These are phyloP conservation scores for Malacoraja senta DNA, from an alignment of 2,797 vertebrate genomes.

Conservation along the genomic window DNA sequence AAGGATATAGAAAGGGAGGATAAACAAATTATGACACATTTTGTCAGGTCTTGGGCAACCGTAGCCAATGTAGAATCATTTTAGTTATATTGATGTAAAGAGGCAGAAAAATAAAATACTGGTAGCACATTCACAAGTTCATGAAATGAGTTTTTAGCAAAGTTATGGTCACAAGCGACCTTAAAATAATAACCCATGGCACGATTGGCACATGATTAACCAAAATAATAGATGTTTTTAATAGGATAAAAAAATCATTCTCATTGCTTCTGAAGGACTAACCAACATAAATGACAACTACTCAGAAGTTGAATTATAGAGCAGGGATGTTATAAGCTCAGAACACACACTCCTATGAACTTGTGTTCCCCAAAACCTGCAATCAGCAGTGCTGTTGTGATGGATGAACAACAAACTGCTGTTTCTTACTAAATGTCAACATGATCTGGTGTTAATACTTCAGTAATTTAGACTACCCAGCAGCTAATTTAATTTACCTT, in stretches of 20 bases:
- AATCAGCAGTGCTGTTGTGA: not conserved
- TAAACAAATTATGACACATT: not conserved
- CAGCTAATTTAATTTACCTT: constrained; percentile 36
- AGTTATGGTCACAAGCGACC: not conserved
- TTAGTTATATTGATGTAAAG: not conserved
- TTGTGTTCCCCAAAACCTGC: not conserved
- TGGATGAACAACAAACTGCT: not conserved
- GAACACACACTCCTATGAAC: too few species aligned
- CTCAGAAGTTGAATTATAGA: not conserved
- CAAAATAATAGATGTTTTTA: not conserved
- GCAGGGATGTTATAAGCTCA: too few species aligned
- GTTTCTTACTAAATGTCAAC: not conserved
- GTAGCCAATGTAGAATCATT: not conserved
- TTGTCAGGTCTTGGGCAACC: not conserved
- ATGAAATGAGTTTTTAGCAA: not conserved
- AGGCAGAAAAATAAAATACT: not conserved
- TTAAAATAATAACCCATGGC: not conserved
- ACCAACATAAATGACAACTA: not conserved
- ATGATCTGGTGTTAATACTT: not conserved
- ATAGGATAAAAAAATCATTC: not conserved
- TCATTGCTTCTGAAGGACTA: not conserved
- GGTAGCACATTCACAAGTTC: not conserved
- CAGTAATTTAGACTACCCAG: not conserved
- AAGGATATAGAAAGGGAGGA: not conserved
- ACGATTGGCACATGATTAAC: not conserved